Conservation (phyloP, 64 coral and sea anemone species). For the Montipora cactus region DNA sequence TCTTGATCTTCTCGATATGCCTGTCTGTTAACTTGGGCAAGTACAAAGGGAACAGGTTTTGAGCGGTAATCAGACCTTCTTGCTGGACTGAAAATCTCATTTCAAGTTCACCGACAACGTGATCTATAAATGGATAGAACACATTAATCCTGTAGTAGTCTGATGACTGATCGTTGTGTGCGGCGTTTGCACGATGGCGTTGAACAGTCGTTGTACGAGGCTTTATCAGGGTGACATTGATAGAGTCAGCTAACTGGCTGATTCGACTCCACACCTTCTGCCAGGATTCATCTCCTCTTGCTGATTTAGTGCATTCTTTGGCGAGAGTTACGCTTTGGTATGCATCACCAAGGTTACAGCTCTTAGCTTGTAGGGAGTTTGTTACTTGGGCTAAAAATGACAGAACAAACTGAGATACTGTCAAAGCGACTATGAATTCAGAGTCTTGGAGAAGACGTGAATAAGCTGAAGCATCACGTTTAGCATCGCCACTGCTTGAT, state of each 20-base stretch:
- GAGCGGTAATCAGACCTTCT: slow-evolving; percentile 27
- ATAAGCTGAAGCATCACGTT: slow-evolving; percentile 3
- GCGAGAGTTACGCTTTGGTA: slow-evolving; percentile 14
- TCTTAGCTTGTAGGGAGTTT: slow-evolving; percentile 18
- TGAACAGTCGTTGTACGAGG: slow-evolving; percentile 64
- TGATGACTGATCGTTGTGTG: slow-evolving; percentile 57
- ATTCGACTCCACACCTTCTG: slow-evolving; percentile 19
- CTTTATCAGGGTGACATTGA: slow-evolving; percentile 59
- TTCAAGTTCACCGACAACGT: slow-evolving; percentile 61
- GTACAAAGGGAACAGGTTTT: slow-evolving; percentile 60
- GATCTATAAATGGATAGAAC: slow-evolving; percentile 61
- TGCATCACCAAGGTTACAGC: slow-evolving; percentile 3
- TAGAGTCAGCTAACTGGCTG: slow-evolving; percentile 34
- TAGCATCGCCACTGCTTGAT: slow-evolving; percentile 18
- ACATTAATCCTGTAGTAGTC: neutral
- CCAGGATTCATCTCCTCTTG: slow-evolving; percentile 9
- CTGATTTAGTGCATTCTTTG: slow-evolving; percentile 16
- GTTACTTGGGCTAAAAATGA: slow-evolving; percentile 28
- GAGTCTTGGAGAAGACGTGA: slow-evolving; percentile 20
- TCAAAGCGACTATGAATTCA: slow-evolving; percentile 11
- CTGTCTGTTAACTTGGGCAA: slow-evolving; percentile 64
- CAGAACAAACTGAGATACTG: slow-evolving; percentile 14
- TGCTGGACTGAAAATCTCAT: slow-evolving; percentile 65
- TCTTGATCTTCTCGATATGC: slow-evolving; percentile 51
- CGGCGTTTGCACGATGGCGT: slow-evolving; percentile 32